Evolutionary conservation across 1,140 invertebrate species (phyloP).

Genomic region (Cephus cinctus): DNA sequence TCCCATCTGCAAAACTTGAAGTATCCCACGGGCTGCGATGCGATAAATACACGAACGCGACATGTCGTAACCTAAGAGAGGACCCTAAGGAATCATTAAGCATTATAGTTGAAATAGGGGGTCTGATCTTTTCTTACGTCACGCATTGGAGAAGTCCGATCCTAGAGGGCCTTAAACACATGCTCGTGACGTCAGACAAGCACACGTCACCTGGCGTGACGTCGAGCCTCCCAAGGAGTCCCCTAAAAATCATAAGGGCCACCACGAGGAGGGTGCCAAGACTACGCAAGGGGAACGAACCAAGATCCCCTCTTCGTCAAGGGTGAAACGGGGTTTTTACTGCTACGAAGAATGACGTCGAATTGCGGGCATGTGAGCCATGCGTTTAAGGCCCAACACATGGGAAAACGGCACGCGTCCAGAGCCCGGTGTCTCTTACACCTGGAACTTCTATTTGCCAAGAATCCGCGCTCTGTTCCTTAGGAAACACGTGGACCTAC

Average conservation of each 20-base stretch:
- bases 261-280: slow-evolving; percentile 23
- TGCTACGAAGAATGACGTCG: slow-evolving; percentile 32
- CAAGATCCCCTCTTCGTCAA: no score
- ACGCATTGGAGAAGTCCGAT: not conserved
- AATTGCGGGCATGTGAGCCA: slow-evolving; percentile 24
- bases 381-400: slow-evolving; percentile 29
- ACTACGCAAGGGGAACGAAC: slow-evolving; percentile 21
- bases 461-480: slow-evolving; percentile 25
- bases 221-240: slow-evolving; percentile 22
- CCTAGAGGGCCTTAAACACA: slow-evolving; percentile 19
- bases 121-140: not conserved
- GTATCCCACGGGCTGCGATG: slow-evolving; percentile 31
- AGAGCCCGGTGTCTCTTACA: slow-evolving; percentile 33
- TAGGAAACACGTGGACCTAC: slow-evolving; percentile 17
- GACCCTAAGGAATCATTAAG: slow-evolving; percentile 14
- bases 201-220: slow-evolving; percentile 38
- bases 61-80: not conserved
- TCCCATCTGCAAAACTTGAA: slow-evolving; percentile 17
- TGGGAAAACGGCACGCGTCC: slow-evolving; percentile 49
- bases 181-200: slow-evolving; percentile 34
- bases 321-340: no score
- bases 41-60: not conserved
- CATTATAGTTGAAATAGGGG: not conserved
- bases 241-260: no score
- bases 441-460: slow-evolving; percentile 33